Percentiles rank a stretch among this genome's conserved stretches.
phyloP scores from a whole-genome alignment of 2,113 vertebrate species.

The Cebus imitator region DNA sequence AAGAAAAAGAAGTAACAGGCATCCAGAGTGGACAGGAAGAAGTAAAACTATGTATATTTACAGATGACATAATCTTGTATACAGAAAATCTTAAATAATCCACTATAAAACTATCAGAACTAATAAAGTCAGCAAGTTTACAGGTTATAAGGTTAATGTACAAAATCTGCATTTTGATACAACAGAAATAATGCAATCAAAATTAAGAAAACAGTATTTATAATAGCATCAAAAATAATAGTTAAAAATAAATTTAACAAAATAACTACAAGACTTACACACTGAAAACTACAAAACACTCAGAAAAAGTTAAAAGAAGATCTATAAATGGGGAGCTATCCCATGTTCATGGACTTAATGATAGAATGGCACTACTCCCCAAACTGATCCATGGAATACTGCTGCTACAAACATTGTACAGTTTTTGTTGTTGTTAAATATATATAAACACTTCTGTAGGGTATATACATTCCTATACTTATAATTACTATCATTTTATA shows the following conservation, averaged over 20 bases:
- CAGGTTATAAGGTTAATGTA: neutral
- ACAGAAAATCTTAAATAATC: conserved; percentile 6
- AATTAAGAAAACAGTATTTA: neutral
- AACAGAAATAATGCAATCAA: neutral
- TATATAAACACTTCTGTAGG: too few species aligned
- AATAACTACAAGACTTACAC: neutral
- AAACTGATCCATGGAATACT: neutral
- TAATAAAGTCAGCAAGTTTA: neutral
- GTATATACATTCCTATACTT: neutral
- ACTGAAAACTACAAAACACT: neutral
- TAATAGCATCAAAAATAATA: neutral
- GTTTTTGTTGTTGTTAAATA: neutral
- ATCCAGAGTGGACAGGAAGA: neutral
- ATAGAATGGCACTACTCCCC: neutral
- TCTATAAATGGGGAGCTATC: neutral
- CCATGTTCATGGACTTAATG: neutral
- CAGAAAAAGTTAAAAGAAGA: neutral
- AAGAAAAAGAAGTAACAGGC: neutral
- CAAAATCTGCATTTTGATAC: neutral
- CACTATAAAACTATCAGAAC: neutral
- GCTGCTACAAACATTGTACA: neutral
- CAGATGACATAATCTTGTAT: neutral
- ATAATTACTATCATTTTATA: neutral
- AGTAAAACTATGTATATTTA: conserved; percentile 1
- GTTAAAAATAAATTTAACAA: neutral